phyloP scores from a whole-genome alignment of 2,797 vertebrate genomes.

The Premnoplex brunnescens region DNA sequence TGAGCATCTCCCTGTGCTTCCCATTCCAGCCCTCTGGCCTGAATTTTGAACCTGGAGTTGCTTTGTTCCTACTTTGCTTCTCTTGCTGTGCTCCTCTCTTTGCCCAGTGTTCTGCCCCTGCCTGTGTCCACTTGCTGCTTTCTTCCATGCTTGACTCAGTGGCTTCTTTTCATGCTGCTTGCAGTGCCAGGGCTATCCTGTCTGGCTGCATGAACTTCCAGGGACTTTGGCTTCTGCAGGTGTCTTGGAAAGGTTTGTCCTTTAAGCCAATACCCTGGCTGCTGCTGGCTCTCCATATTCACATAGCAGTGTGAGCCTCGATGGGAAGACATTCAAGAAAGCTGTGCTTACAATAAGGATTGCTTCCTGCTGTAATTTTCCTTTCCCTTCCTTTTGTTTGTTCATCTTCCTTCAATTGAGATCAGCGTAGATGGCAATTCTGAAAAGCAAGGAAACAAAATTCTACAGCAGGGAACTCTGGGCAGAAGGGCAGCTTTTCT shows the following conservation, averaged over 20 bases:
- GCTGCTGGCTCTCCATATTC: neutral
- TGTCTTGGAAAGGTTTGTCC: neutral
- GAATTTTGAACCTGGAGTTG: neutral
- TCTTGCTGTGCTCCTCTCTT: neutral
- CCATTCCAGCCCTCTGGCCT: neutral
- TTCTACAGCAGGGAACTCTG: neutral
- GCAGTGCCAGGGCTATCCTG: neutral
- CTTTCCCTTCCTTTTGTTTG: slow-evolving; percentile 36
- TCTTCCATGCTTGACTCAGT: neutral
- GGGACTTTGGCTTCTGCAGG: neutral
- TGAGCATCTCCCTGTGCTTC: neutral
- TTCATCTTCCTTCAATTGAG: slow-evolving; percentile 19
- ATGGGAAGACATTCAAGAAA: neutral
- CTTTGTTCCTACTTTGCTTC: neutral
- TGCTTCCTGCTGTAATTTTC: slow-evolving; percentile 1
- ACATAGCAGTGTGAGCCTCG: rapidly evolving
- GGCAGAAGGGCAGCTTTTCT: slow-evolving; percentile 27
- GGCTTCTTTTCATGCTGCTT: neutral
- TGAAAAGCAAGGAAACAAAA: neutral
- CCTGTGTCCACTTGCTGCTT: neutral
- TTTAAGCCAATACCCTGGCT: neutral
- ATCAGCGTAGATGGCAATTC: neutral
- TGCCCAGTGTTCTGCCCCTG: neutral
- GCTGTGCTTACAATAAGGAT: neutral
- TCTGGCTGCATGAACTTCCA: neutral